Base-by-base conservation (phyloP, 2,797 vertebrate genomes). In the Rallus crepitans region DNA sequence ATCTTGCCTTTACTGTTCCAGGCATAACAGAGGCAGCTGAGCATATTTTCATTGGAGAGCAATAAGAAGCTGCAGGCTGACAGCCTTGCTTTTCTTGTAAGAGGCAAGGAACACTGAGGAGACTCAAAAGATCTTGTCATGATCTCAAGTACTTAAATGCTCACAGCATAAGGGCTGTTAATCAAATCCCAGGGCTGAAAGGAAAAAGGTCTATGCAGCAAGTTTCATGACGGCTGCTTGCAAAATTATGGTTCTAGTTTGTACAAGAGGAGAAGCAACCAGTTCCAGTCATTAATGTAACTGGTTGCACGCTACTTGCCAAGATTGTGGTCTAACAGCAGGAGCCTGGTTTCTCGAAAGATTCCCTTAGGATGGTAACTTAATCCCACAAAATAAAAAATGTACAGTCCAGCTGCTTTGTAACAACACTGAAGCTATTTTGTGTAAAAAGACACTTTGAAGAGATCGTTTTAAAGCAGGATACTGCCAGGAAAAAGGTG, bases 121-220 rank as follows among this genome's bases (percentile, higher is more conserved):
- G 24, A 66, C 83, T 96, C 87, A 87, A 79, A 90, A 93, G 94
- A 89, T 90, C 87, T 81, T 90, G 73, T 69, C 53, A 24, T 63
- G 71, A 85, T 87, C 87, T 87, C 50, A 91, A 91, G 60, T 87
- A 72, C 63, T 89, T 90, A 69, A 89, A 47, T 45, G 55, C 55
- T 87, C 42, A 65, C 33, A 90, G 94, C 56, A 91, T 30, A 66
- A 72, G 48, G 52, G 78, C n/a, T 85, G 71, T 85, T 94, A 92
- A 93, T 82, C 81, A 89, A 77, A 94, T 68, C 87, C 93, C 71
- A 85, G 52, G 15, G 52, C 56, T 70, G 78, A 35, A 28, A 87
- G 28, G 59, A 72, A 85, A 89, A 47, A 81, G 11, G 35, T 68
- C 63, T 75, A 68, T 17, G 52, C 35, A 52, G 55, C 25, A 72